phyloP scores from a whole-genome alignment of 2,797 vertebrate genomes.

The Propithecus perrieri region DNA sequence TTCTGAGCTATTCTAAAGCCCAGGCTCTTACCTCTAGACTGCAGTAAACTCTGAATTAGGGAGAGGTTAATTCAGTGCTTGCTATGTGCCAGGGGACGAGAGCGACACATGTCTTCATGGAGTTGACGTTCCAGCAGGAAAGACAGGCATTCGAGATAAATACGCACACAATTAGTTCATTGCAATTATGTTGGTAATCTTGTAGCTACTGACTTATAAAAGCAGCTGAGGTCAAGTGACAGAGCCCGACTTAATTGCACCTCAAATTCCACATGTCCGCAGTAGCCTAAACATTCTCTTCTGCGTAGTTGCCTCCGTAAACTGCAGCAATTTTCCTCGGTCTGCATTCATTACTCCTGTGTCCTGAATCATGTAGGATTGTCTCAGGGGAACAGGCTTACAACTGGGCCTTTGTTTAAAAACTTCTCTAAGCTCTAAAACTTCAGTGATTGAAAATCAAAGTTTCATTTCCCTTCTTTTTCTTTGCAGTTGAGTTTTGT shows the following conservation, averaged over 20 bases:
- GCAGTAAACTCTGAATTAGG: background rate
- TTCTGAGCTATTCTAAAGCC: background rate
- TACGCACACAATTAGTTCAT: background rate
- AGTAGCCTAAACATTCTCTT: slow-evolving; percentile 52
- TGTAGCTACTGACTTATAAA: background rate
- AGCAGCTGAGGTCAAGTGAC: slow-evolving; percentile 30
- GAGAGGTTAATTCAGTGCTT: background rate
- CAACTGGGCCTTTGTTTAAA: slow-evolving; percentile 56
- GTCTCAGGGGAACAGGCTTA: slow-evolving; percentile 35
- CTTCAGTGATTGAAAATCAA: slow-evolving; percentile 37
- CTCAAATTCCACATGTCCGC: background rate
- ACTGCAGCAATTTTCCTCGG: background rate
- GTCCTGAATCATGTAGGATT: slow-evolving; percentile 38
- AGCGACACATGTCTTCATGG: background rate
- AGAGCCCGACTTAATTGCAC: slow-evolving; percentile 53
- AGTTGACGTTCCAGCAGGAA: background rate
- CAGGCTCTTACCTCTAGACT: background rate
- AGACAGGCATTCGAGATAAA: background rate
- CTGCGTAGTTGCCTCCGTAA: slow-evolving; percentile 24
- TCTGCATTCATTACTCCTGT: slow-evolving; percentile 59
- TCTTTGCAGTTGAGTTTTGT: background rate
- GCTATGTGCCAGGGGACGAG: background rate
- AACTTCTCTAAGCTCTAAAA: slow-evolving; percentile 11
- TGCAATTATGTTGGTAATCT: slow-evolving; percentile 17
- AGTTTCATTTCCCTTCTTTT: background rate